Percentiles rank a stretch among this genome's conserved stretches.
phyloP scores from a whole-genome alignment of 2,113 vertebrate genomes.

The Geococcyx californianus region DNA sequence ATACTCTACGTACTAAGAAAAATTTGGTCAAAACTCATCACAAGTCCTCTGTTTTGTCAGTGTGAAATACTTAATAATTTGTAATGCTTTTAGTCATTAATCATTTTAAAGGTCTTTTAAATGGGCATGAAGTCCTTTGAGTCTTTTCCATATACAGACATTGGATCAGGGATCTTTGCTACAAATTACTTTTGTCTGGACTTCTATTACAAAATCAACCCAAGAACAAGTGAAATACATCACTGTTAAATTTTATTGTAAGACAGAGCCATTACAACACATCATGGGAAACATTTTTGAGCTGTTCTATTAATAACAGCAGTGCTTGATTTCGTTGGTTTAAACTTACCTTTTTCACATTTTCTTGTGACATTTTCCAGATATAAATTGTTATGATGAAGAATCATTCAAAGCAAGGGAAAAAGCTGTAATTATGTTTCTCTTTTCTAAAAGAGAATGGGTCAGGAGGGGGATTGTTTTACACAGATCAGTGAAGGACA shows the following conservation, averaged over 20 bases:
- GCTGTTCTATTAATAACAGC: conserved; percentile 78
- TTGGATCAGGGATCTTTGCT: conserved; percentile 67
- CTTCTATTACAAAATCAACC: conserved; percentile 76
- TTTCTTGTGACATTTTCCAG: conserved; percentile 85
- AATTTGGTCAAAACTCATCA: conserved; percentile 17
- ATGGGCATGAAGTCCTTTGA: conserved; percentile 65
- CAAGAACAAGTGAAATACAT: conserved; percentile 73
- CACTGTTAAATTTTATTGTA: conserved; percentile 67
- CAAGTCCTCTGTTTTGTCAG: conserved; percentile 45
- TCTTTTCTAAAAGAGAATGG: conserved; percentile 34
- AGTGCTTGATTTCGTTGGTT: conserved; percentile 74
- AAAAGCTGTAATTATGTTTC: conserved; percentile 71
- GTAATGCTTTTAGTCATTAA: conserved; percentile 70
- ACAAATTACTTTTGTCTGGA: conserved; percentile 78
- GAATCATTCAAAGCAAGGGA: conserved; percentile 73
- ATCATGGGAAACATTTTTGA: conserved; percentile 73
- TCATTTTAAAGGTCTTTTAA: conserved; percentile 71
- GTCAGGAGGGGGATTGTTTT: conserved; percentile 68
- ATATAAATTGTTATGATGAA: conserved; percentile 85
- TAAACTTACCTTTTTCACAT: conserved; percentile 78
- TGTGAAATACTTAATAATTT: conserved; percentile 69
- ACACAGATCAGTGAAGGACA: conserved; percentile 81
- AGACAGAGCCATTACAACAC: conserved; percentile 76
- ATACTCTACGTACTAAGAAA: conserved; percentile 11
- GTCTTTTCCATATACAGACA: conserved; percentile 62